Evolutionary conservation across 2,888 invertebrate genomes (phyloP).

Genomic region (Pachymerium ferrugineum): DNA sequence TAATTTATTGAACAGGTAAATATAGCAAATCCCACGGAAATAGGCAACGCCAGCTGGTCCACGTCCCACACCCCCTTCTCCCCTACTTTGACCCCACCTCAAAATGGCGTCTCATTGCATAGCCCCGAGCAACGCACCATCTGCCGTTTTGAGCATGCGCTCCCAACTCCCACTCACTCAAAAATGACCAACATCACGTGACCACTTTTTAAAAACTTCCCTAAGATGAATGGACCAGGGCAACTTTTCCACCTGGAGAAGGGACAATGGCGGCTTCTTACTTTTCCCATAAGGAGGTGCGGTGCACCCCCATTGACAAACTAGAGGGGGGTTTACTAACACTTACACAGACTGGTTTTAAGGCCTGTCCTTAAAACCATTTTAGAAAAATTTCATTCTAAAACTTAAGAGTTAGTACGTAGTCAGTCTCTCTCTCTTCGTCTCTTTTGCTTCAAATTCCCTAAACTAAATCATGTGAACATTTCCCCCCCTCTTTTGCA

Average conservation of each 20-base stretch:
- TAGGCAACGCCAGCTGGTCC: slow-evolving; percentile 2
- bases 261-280: slow-evolving; percentile 4
- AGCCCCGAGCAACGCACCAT: neutral
- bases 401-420: too few relatives aligned
- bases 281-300: neutral
- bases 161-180: neutral
- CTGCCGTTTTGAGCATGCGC: neutral
- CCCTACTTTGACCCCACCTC: too few relatives aligned
- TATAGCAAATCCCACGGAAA: neutral
- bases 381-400: too few relatives aligned
- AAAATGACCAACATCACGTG: neutral
- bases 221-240: neutral
- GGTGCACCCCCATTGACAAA: neutral
- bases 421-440: too few relatives aligned
- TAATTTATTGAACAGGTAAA: neutral
- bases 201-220: neutral
- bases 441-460: too few relatives aligned
- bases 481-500: neutral
- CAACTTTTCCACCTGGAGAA: neutral
- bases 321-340: neutral
- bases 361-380: too few relatives aligned
- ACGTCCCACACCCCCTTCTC: neutral
- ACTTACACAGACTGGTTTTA: neutral
- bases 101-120: neutral
- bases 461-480: too few relatives aligned